phyloP scores from a whole-genome alignment of 2,888 invertebrate genomes.

The Microctonus brassicae region DNA sequence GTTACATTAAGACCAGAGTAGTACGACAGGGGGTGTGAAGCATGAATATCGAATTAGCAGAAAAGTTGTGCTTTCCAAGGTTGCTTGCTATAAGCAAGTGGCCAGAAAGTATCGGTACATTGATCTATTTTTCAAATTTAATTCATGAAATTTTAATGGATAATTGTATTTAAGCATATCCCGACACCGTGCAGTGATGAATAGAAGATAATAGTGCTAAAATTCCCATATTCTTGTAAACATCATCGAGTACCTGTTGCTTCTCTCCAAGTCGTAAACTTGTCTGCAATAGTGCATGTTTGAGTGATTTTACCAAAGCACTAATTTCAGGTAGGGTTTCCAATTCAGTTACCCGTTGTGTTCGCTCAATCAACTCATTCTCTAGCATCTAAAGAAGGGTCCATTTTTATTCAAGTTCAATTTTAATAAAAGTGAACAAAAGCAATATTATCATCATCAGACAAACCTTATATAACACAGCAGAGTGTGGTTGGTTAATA shows the following conservation, averaged over 20 bases:
- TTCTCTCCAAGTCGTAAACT: conserved; percentile 57
- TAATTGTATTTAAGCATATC: conserved; percentile 53
- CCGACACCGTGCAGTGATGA: conserved; percentile 59
- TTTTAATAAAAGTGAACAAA: not conserved
- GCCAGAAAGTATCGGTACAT: conserved; percentile 40
- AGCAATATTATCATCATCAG: not conserved
- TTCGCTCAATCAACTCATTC: conserved; percentile 59
- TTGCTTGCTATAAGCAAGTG: conserved; percentile 43
- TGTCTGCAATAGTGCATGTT: conserved; percentile 59
- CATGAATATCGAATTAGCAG: not conserved
- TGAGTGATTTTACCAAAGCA: conserved; percentile 58
- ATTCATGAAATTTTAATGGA: conserved; percentile 21
- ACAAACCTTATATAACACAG: conserved; percentile 55
- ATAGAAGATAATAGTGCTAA: conserved; percentile 58
- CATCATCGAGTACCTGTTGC: conserved; percentile 67
- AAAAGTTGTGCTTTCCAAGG: conserved; percentile 41
- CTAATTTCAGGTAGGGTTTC: conserved; percentile 62
- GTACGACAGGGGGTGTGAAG: not conserved
- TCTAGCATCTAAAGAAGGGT: conserved; percentile 56
- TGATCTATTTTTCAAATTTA: not conserved
- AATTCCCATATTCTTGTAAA: conserved; percentile 62
- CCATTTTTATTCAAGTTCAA: not conserved
- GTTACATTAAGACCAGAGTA: not conserved
- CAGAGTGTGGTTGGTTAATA: conserved; percentile 52
- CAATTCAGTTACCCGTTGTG: conserved; percentile 57